Evolutionary conservation across 2,888 invertebrate species (phyloP).

Genomic region (Phengaris alcon): DNA sequence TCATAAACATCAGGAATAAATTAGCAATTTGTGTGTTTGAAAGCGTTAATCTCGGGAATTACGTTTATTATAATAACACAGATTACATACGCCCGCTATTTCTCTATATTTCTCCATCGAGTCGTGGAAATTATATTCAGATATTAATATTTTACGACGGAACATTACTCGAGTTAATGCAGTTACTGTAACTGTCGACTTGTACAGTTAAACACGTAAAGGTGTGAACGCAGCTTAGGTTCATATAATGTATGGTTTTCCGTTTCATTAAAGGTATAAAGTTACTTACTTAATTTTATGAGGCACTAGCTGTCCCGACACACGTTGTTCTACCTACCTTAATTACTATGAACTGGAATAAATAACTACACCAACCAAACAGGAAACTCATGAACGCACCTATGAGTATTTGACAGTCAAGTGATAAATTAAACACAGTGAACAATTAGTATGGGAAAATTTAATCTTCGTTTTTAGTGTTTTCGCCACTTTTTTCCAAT

Average conservation of each 20-base stretch:
- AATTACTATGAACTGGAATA: too few relatives aligned
- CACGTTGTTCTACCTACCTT: too few relatives aligned
- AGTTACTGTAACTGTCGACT: background rate
- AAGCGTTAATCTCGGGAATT: constrained; percentile 6
- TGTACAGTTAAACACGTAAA: background rate
- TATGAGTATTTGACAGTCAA: too few relatives aligned
- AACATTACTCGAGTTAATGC: background rate
- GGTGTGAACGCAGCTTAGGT: background rate
- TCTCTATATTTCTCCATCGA: background rate
- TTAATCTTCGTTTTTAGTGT: too few relatives aligned
- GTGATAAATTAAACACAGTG: too few relatives aligned
- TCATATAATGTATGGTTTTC: background rate
- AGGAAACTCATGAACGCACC: too few relatives aligned
- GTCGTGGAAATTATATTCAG: constrained; percentile 1
- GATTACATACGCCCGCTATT: background rate
- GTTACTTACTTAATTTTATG: too few relatives aligned
- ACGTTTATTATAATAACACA: constrained; percentile 1
- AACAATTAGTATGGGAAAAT: too few relatives aligned
- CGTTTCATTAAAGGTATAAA: too few relatives aligned
- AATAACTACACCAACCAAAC: too few relatives aligned
- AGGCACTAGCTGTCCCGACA: too few relatives aligned
- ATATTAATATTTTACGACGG: constrained; percentile 17
- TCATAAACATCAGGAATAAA: background rate
- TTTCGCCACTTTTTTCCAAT: too few relatives aligned
- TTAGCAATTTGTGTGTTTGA: constrained; percentile 9